These are phyloP conservation scores for Rhopalosiphum maidis DNA, from an alignment of 1,140 invertebrate species.

Conservation along the genomic window DNA sequence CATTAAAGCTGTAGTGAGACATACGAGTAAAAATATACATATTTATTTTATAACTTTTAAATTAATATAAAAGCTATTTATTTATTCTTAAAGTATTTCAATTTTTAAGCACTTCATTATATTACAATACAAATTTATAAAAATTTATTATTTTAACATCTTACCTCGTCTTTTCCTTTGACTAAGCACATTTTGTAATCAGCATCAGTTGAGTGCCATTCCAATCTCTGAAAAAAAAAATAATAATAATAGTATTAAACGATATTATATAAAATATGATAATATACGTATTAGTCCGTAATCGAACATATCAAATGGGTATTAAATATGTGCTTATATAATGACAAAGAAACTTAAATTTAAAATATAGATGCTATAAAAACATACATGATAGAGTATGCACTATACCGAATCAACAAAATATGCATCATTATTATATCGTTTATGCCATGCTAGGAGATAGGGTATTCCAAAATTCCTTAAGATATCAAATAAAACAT, in stretches of 20 bases:
- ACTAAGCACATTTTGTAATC: conserved; percentile 84
- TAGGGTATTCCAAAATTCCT: background rate
- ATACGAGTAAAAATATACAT: too few species aligned
- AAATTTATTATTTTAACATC: conserved; percentile 36
- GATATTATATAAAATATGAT: background rate
- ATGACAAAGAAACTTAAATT: background rate
- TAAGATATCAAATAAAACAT: conserved; percentile 5
- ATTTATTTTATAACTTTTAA: background rate
- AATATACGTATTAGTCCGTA: background rate
- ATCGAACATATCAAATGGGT: background rate
- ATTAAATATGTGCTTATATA: background rate
- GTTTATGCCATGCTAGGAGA: background rate
- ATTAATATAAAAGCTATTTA: background rate
- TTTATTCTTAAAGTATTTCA: background rate
- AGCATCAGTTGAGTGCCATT: conserved; percentile 82
- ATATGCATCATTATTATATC: background rate
- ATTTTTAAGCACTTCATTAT: background rate
- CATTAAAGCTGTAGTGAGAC: background rate
- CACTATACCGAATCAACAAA: background rate
- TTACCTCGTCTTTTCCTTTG: conserved; percentile 83
- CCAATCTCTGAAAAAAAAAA: conserved; percentile 74
- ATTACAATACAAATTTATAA: background rate
- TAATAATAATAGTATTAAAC: background rate
- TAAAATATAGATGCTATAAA: background rate
- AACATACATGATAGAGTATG: background rate